These are phyloP conservation scores for Todiramphus chloris DNA, from an alignment of 2,113 vertebrate genomes.

Conservation along the genomic window DNA sequence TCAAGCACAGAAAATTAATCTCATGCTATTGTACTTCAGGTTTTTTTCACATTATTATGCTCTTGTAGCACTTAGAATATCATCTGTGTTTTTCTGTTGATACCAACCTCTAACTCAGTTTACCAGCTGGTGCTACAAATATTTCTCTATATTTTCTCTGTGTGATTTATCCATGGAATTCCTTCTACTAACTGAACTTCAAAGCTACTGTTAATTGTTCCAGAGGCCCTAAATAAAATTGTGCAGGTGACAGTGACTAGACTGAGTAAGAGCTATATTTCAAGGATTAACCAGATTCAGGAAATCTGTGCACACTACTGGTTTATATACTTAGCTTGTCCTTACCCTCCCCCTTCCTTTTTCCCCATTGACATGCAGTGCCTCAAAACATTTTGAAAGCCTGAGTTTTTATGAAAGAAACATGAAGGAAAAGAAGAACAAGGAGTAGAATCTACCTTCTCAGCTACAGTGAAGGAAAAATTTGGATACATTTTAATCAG, in stretches of 20 bases:
- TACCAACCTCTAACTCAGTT: neutral
- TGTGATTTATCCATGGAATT: neutral
- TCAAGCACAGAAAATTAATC: neutral
- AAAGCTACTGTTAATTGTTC: neutral
- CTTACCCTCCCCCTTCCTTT: rapidly evolving
- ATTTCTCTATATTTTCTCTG: neutral
- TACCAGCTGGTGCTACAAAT: neutral
- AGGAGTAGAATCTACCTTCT: neutral
- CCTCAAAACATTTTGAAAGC: neutral
- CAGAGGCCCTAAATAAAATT: neutral
- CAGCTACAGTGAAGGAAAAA: neutral
- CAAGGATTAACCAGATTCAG: neutral
- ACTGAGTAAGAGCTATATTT: neutral
- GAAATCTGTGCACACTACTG: neutral
- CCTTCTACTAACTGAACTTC: neutral
- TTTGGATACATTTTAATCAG: neutral
- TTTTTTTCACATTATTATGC: neutral
- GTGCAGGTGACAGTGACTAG: neutral
- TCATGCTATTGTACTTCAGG: neutral
- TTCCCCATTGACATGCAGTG: neutral
- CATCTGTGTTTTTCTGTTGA: neutral
- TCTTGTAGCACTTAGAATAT: neutral
- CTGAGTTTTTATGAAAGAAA: neutral
- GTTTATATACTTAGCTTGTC: neutral
- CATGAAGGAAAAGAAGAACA: neutral